A percentile compares a stretch with the other conserved stretches of the same genome.
Evolutionary conservation across 2,888 invertebrate species (phyloP).

Genomic region (Dryocosmus kuriphilus): DNA sequence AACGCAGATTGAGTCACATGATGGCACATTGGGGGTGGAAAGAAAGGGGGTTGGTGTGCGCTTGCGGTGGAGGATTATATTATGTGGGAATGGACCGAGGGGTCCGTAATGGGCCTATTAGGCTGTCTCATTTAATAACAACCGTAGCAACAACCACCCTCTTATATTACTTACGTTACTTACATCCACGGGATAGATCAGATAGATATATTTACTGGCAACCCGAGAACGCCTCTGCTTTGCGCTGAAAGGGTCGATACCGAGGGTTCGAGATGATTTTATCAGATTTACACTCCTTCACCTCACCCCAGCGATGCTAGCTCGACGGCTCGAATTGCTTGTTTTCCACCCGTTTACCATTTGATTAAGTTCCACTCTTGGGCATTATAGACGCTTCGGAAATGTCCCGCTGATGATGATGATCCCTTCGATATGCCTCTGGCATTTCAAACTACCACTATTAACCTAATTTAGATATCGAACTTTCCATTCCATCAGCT

Average conservation of each 20-base stretch:
- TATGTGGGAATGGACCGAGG: conserved; percentile 73
- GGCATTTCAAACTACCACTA: conserved; percentile 27
- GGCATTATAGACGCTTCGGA: conserved; percentile 42
- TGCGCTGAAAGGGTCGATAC: conserved; percentile 50
- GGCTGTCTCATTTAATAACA: conserved; percentile 78
- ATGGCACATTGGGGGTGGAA: conserved; percentile 54
- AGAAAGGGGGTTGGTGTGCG: conserved; percentile 56
- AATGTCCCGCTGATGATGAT: conserved; percentile 33
- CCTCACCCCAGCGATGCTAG: conserved; percentile 57
- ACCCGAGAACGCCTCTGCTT: conserved; percentile 51
- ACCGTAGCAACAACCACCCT: conserved; percentile 75
- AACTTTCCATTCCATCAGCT: not conserved
- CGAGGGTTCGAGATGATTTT: conserved; percentile 74
- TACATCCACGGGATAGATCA: conserved; percentile 65
- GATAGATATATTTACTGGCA: conserved; percentile 69
- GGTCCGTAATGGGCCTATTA: conserved; percentile 77
- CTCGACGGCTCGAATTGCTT: conserved; percentile 72
- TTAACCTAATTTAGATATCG: conserved; percentile 15
- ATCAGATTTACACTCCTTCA: conserved; percentile 74
- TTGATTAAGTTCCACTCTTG: conserved; percentile 72
- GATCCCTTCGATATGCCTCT: conserved; percentile 30
- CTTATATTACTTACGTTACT: conserved; percentile 75
- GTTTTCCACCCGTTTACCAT: conserved; percentile 77
- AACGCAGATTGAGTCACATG: conserved; percentile 62
- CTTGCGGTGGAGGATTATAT: conserved; percentile 75